These are phyloP conservation scores for Catostomus latipinnis DNA, from an alignment of 2,797 vertebrate species.

Conservation along the genomic window DNA sequence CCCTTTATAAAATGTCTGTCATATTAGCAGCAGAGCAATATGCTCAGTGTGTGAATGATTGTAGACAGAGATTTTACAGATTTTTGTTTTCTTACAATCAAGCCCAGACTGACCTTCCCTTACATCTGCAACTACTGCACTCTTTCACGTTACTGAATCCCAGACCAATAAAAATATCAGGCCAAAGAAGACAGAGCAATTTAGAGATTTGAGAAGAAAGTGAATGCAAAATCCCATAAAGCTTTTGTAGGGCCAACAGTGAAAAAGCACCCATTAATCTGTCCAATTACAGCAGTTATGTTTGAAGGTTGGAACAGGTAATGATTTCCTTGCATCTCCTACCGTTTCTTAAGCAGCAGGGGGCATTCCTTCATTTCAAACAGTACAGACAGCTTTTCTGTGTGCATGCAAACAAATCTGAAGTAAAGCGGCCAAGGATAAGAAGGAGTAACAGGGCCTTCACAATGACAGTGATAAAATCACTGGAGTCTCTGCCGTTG, in stretches of 20 bases:
- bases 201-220: too few species aligned
- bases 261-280: constrained; percentile 11
- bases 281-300: constrained; percentile 1
- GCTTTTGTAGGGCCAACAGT: not conserved
- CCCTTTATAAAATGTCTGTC: not conserved
- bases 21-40: constrained; percentile 3
- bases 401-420: not conserved
- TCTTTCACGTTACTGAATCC: not conserved
- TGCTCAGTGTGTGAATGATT: not conserved
- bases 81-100: not conserved
- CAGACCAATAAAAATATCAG: not conserved
- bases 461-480: not conserved
- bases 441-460: not conserved
- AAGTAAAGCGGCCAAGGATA: not conserved
- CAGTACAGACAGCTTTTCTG: not conserved
- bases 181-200: too few species aligned
- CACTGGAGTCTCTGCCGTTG: not conserved
- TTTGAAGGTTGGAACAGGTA: constrained; percentile 6
- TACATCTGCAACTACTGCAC: not conserved
- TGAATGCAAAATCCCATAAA: not conserved
- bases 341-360: constrained; percentile 3
- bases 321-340: constrained; percentile 3
- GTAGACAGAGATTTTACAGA: not conserved
- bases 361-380: not conserved
- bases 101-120: not conserved